A percentile compares a stretch with the other conserved stretches of the same genome.
phyloP scores from a whole-genome alignment of 2,113 vertebrate species.

The Channa argus region DNA sequence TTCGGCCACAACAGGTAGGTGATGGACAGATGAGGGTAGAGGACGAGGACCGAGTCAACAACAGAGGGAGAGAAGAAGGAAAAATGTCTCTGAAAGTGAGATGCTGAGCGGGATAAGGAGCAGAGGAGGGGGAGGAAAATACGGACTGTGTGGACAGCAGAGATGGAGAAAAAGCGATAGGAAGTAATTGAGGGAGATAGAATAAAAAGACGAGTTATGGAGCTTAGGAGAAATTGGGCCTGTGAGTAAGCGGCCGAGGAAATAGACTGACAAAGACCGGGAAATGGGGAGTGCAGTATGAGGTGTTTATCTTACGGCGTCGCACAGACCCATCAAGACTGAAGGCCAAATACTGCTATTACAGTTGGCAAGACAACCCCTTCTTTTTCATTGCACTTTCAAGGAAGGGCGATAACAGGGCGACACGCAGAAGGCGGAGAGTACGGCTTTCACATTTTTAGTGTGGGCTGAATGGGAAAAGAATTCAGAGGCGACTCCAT shows the following conservation, averaged over 20 bases:
- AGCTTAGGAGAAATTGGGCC: conserved; percentile 27
- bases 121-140: conserved; percentile 11
- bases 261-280: conserved; percentile 51
- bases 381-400: conserved; percentile 59
- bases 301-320: conserved; percentile 52
- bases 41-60: conserved; percentile 15
- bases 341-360: conserved; percentile 64
- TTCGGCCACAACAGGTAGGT: conserved; percentile 9
- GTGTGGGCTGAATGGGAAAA: conserved; percentile 8
- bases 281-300: conserved; percentile 41
- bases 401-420: conserved; percentile 41
- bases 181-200: conserved; percentile 23
- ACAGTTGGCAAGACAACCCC: conserved; percentile 64
- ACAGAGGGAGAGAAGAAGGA: conserved; percentile 4
- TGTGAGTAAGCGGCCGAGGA: conserved; percentile 27
- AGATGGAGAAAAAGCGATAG: conserved; percentile 31
- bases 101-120: conserved; percentile 9
- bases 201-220: conserved; percentile 21
- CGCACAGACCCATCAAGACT: conserved; percentile 17
- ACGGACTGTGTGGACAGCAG: neutral
- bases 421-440: conserved; percentile 27
- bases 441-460: conserved; percentile 43
- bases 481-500: conserved; percentile 44
- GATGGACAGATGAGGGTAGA: conserved; percentile 40
- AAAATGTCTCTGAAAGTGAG: conserved; percentile 3